A percentile compares a stretch with the other conserved stretches of the same genome.
These are phyloP conservation scores for Apogon hyalosoma DNA, from an alignment of 2,797 vertebrate genomes.

Conservation along the genomic window DNA sequence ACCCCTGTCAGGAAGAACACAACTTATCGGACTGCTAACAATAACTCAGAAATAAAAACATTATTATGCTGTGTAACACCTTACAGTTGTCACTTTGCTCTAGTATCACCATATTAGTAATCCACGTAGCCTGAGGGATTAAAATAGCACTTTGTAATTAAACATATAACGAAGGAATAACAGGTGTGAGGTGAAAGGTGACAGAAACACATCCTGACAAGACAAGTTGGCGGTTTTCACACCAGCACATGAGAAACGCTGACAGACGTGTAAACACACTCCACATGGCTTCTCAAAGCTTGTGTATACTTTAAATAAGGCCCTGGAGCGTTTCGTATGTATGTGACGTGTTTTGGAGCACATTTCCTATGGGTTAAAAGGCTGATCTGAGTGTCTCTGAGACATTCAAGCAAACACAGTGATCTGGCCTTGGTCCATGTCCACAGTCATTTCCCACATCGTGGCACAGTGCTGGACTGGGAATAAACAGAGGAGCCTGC, in stretches of 20 bases:
- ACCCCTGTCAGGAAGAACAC: conserved; percentile 54
- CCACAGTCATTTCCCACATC: conserved; percentile 81
- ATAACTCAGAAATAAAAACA: conserved; percentile 29
- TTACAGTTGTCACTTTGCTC: conserved; percentile 11
- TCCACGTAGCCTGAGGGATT: conserved; percentile 30
- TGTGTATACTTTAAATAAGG: conserved; percentile 46
- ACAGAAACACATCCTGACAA: conserved; percentile 35
- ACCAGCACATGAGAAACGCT: conserved; percentile 36
- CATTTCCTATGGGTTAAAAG: conserved; percentile 48
- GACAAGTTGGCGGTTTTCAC: conserved; percentile 39
- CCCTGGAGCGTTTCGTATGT: neutral
- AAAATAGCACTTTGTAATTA: conserved; percentile 70
- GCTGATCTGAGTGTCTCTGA: conserved; percentile 39
- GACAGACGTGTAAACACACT: conserved; percentile 49
- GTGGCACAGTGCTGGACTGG: conserved; percentile 72
- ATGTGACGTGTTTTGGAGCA: conserved; percentile 23
- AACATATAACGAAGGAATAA: conserved; percentile 49
- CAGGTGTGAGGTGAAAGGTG: conserved; percentile 59
- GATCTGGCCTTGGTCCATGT: conserved; percentile 76
- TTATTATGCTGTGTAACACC: conserved; percentile 21
- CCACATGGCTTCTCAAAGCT: conserved; percentile 23
- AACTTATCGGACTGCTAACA: conserved; percentile 40
- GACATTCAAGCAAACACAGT: conserved; percentile 55
- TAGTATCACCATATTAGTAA: conserved; percentile 10
- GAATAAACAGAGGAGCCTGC: conserved; percentile 79